Base-by-base conservation (phyloP, 53 echinoderm and acorn worm genomes). In the Hippasteria phrygiana region DNA sequence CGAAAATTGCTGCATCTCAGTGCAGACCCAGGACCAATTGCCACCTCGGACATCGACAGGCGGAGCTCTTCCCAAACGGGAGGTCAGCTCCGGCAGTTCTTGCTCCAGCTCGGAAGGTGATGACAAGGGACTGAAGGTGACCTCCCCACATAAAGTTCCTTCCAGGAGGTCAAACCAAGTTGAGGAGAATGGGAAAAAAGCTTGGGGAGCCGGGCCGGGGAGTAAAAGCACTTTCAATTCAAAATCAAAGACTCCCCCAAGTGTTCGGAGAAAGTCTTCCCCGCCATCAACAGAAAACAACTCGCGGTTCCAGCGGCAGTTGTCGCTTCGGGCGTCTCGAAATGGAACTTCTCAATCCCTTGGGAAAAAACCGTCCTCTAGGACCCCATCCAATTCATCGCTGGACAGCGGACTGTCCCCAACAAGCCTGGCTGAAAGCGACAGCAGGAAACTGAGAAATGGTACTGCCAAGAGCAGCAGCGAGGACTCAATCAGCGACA, bases 81-180 rank as follows among this genome's bases (percentile, higher is more conserved):
- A 85, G 13, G 85, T 36, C 36, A 67, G 85, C 85, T 85, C 85
- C 29, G 85, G 71, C 48, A 85, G 85, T 53, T 85, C 85, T 51
- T 50, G 85, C 71, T 85, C 85, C 71, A 85, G 85, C 51, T 85
- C 85, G 47, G 85, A 85, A 70, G 85, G 85, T 13, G 85, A 85
- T 24, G 85, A 85, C 14, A 85, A 70, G 42, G 85, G 51, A 71
- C 51, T 45, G 3, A 85, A 85, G 38, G 43, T 66, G 6, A 43
- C 67, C 32, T 43, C 65, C 12, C 32, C 69, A 5, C 47, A 47
- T 48, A 85, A 85, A 39, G 1, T 48, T 33, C 53, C 70, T 1
- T 18, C 55, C 51, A 50, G 37, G 54, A 85, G 51, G 34, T 85
- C 85, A 70, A 65, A 37, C 35, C 33, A 20, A 39, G 38, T 43